phyloP scores from a whole-genome alignment of 2,888 invertebrate species.

The Drosophila sordidapex region DNA sequence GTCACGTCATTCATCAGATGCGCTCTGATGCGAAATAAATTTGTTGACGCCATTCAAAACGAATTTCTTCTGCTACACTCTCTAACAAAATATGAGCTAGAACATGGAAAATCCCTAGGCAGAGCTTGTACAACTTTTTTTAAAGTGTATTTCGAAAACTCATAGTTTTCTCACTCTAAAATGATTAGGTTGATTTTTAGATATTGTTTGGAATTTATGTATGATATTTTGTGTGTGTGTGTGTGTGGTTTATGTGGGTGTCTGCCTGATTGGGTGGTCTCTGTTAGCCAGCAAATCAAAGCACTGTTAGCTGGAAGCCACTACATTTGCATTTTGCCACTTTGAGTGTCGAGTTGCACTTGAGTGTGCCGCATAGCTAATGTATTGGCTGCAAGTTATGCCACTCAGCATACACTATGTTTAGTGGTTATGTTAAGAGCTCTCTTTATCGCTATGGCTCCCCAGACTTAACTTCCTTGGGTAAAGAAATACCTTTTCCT shows the following conservation, averaged over 20 bases:
- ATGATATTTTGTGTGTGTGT: background rate
- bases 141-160: rapidly evolving
- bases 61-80: conserved; percentile 43
- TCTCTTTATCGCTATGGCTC: background rate
- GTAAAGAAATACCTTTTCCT: conserved; percentile 7
- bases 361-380: conserved; percentile 42
- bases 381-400: conserved; percentile 26
- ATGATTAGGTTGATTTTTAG: background rate
- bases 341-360: conserved; percentile 29
- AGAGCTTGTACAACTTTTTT: background rate
- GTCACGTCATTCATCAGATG: conserved; percentile 74
- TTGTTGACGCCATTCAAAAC: conserved; percentile 67
- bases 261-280: conserved; percentile 39
- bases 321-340: conserved; percentile 43
- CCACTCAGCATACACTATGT: background rate
- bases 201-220: no score
- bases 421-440: conserved; percentile 3
- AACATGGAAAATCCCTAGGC: background rate
- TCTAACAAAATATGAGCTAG: background rate
- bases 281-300: conserved; percentile 20
- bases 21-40: conserved; percentile 70
- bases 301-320: conserved; percentile 1
- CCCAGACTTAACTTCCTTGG: conserved; percentile 9
- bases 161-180: background rate
- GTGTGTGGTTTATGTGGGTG: background rate